Percentiles rank a stretch among this genome's conserved stretches.
These are phyloP conservation scores for Hydrozoanthus tunicans DNA, from an alignment of 64 coral and sea anemone genomes.

Conservation along the genomic window DNA sequence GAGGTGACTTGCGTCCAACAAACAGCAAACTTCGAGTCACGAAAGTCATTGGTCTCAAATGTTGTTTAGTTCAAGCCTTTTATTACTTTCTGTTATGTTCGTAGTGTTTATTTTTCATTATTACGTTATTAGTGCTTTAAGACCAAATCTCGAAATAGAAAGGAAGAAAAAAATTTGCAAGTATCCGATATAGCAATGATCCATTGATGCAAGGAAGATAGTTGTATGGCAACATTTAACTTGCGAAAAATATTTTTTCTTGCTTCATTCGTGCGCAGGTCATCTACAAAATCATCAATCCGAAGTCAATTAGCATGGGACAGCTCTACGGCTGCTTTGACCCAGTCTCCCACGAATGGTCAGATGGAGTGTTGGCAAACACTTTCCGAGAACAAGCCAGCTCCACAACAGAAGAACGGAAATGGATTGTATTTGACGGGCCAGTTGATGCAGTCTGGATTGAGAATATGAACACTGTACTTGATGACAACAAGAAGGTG, in stretches of 20 bases:
- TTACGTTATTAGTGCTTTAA: too few species aligned
- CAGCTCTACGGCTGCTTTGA: constrained; percentile 98
- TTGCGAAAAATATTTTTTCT: neutral
- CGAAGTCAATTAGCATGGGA: constrained; percentile 95
- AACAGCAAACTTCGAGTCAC: too few species aligned
- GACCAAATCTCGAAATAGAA: too few species aligned
- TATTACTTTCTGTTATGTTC: too few species aligned
- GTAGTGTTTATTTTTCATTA: too few species aligned
- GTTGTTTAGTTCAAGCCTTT: too few species aligned
- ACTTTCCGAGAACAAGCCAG: constrained; percentile 87
- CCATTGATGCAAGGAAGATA: too few species aligned
- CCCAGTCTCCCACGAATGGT: constrained; percentile 97
- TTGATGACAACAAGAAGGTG: constrained; percentile 99
- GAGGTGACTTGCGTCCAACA: too few species aligned
- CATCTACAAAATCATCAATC: constrained; percentile 92
- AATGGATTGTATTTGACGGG: constrained; percentile 88
- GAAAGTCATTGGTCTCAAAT: too few species aligned
- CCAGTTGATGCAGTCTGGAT: constrained; percentile 98
- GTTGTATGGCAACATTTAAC: neutral
- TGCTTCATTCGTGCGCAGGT: constrained; percentile 48
- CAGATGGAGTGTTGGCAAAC: constrained; percentile 94
- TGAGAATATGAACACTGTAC: constrained; percentile 99
- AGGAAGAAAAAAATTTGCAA: too few species aligned
- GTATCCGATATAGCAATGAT: too few species aligned
- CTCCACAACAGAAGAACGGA: constrained; percentile 82